A percentile compares a stretch with the other conserved stretches of the same genome.
These are phyloP conservation scores for Habroteleia sp. DNA, from an alignment of 2,888 invertebrate species.

Conservation along the genomic window DNA sequence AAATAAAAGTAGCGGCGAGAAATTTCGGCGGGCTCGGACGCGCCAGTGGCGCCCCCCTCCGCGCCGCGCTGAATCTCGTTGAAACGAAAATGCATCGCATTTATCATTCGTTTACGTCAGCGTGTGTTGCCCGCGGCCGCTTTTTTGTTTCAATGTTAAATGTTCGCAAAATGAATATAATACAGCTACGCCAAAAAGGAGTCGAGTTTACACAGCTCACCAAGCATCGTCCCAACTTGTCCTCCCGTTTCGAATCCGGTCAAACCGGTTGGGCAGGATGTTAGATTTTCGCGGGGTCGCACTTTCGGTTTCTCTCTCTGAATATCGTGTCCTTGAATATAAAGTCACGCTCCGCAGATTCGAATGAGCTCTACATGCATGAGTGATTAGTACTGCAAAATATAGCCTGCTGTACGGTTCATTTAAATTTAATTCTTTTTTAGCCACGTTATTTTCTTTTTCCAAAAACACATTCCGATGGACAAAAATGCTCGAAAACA, in stretches of 20 bases:
- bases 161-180: conserved; percentile 65
- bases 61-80: conserved; percentile 31
- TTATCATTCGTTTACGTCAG: conserved; percentile 58
- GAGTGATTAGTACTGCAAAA: conserved; percentile 65
- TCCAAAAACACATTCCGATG: conserved; percentile 18
- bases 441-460: conserved; percentile 2
- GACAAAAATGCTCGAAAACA: conserved; percentile 13
- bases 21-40: conserved; percentile 6
- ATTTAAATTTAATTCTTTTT: conserved; percentile 49
- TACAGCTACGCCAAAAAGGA: conserved; percentile 73
- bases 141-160: conserved; percentile 65
- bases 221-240: conserved; percentile 73
- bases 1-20: conserved; percentile 25
- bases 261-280: conserved; percentile 81
- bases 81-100: conserved; percentile 59
- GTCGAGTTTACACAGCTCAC: conserved; percentile 75
- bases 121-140: conserved; percentile 45
- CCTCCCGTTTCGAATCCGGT: conserved; percentile 78
- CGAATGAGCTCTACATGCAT: conserved; percentile 65
- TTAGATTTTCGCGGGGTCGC: conserved; percentile 82
- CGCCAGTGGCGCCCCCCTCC: conserved; percentile 8
- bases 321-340: conserved; percentile 78
- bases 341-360: conserved; percentile 70
- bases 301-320: conserved; percentile 80
- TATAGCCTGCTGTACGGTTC: conserved; percentile 62